Evolutionary conservation across 2,113 vertebrate genomes (phyloP).

Genomic region (Dicrurus megarhynchus): DNA sequence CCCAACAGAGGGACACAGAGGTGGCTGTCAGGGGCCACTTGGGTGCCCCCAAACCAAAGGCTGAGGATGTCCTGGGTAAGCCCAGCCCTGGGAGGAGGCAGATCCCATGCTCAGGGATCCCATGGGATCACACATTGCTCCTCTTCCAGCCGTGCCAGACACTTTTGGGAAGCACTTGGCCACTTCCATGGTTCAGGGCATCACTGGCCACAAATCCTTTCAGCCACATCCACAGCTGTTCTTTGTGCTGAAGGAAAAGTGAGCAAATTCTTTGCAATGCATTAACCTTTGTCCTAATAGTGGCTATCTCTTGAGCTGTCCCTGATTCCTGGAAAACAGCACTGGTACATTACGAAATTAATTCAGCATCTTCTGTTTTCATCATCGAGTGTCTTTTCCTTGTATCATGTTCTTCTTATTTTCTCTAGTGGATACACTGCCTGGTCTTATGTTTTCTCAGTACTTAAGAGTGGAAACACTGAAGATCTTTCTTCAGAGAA

Average conservation of each 20-base stretch:
- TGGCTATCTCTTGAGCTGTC: not conserved
- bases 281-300: not conserved
- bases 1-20: not conserved
- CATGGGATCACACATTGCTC: fast-evolving
- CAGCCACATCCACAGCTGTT: not conserved
- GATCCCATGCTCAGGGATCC: fast-evolving
- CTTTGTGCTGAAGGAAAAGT: not conserved
- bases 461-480: not conserved
- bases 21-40: not conserved
- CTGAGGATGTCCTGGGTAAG: not conserved
- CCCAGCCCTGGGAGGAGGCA: not conserved
- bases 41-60: not conserved
- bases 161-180: not conserved
- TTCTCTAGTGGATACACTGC: not conserved
- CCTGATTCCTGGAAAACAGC: not conserved
- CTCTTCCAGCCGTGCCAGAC: not conserved
- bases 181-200: not conserved
- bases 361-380: not conserved
- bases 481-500: not conserved
- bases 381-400: not conserved
- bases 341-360: not conserved
- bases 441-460: not conserved
- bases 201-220: not conserved
- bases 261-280: not conserved
- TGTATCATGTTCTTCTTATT: not conserved